Evolutionary conservation across 2,888 invertebrate species (phyloP).

Genomic region (Conistra vaccinii): DNA sequence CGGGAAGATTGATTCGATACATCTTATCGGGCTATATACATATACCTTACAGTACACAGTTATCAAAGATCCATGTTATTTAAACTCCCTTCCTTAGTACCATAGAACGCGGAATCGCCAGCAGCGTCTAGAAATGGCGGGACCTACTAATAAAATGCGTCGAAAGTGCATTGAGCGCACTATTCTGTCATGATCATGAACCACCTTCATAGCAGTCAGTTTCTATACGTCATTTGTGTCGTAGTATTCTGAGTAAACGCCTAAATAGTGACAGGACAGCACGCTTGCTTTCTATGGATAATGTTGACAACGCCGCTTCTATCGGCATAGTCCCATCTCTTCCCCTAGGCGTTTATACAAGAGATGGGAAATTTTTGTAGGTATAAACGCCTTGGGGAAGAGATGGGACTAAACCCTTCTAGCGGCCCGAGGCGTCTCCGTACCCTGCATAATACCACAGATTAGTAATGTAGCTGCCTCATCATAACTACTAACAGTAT

Average conservation of each 20-base stretch:
- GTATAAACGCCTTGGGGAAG: no score
- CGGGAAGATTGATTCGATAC: slow-evolving; percentile 4
- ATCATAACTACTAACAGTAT: no score
- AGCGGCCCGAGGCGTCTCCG: no score
- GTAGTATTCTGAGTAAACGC: no score
- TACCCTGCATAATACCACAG: not conserved
- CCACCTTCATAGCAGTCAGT: not conserved
- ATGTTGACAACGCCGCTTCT: no score
- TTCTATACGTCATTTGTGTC: not conserved
- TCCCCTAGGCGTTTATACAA: no score
- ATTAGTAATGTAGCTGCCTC: no score
- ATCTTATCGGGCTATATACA: not conserved
- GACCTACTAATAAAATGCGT: not conserved
- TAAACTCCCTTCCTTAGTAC: not conserved
- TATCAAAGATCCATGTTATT: slow-evolving; percentile 1
- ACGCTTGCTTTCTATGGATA: no score
- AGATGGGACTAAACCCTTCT: no score
- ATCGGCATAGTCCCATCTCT: no score
- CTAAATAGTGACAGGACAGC: no score
- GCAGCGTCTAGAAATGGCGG: not conserved
- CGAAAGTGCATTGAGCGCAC: not conserved
- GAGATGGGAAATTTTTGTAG: no score
- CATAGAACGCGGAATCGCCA: not conserved
- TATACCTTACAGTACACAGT: not conserved
- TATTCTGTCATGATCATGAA: not conserved